Base-by-base conservation (phyloP, 92 coral and sea anemone species). In the Parazoanthus darwini region DNA sequence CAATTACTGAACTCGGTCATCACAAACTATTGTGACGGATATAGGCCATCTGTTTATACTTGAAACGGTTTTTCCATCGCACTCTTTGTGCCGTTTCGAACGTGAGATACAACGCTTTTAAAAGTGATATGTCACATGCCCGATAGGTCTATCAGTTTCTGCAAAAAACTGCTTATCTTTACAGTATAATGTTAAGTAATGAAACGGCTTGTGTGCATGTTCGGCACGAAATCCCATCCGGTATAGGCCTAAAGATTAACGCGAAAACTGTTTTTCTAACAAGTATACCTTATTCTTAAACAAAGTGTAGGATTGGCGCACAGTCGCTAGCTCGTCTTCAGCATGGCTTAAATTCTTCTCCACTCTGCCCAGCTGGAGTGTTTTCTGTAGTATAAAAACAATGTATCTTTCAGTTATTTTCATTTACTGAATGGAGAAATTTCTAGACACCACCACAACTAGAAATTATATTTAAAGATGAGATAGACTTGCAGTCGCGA, bases 291-390 rank as follows among this genome's bases (percentile, higher is more conserved):
- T 93, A 78, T 94, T 97, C 86, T 97, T 97, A 42, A 91, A 93
- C 20, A 92, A 89, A 72, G 94, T 90, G 80, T 97, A 91, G 6
- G 99, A 86, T 80, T 97, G 98, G 72, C 98, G 91, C 70, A 97
- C 85, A 82, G 93, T 94, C 43, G 74, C 85, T 26, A 97, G 88
- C 78, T 97, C 98, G 39, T 89, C 93, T 63, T 94, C 98, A 35
- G 87, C 78, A 78, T 93, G 90, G 37, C 85, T 92, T 78, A 92
- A 81, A 51, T 91, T 90, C 68, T 97, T 97, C 73, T 96, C 98
- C 18, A 89, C 93, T 91, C 96, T 91, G 63, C 95, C 91, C 38
- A 94, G 90, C 88, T 97, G 98, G 4, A 91, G 88, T 22, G 97
- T 94, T 96, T 97, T 97, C 99, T 97, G 75, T 59, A 83, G 72